Conservation (phyloP, 2,888 invertebrate species). For the Ernsta delagoae region DNA sequence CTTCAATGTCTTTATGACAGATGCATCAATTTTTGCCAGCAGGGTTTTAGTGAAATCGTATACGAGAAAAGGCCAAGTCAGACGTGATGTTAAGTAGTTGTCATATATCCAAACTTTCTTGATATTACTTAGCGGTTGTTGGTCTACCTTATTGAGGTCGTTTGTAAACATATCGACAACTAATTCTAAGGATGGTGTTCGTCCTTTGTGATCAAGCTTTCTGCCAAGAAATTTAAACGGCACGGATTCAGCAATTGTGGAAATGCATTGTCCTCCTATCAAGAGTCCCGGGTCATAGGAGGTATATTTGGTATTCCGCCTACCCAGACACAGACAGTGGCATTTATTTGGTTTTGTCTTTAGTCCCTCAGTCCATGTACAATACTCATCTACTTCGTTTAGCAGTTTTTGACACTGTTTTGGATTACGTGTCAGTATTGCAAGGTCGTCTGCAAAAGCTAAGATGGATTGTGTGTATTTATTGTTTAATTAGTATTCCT, state of each 20-base stretch:
- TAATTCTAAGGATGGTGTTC: neutral
- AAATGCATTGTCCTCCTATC: neutral
- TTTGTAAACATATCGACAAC: neutral
- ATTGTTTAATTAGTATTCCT: too few relatives aligned
- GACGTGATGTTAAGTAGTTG: slow-evolving; percentile 9
- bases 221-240: neutral
- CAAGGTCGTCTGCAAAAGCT: too few relatives aligned
- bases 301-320: slow-evolving; percentile 7
- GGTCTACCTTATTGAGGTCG: slow-evolving; percentile 1
- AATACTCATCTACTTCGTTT: too few relatives aligned
- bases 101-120: slow-evolving; percentile 2
- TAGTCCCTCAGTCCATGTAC: too few relatives aligned
- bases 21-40: slow-evolving; percentile 6
- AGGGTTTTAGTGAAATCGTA: slow-evolving; percentile 2
- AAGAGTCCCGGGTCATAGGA: slow-evolving; percentile 11
- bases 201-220: too few relatives aligned
- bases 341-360: slow-evolving; percentile 9
- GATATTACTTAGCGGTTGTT: neutral
- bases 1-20: slow-evolving; percentile 3
- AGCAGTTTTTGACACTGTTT: too few relatives aligned
- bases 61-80: slow-evolving; percentile 14
- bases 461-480: too few relatives aligned
- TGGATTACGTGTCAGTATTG: too few relatives aligned
- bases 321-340: slow-evolving; percentile 12
- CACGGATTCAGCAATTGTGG: slow-evolving; percentile 3